These are phyloP conservation scores for Elysia crispata DNA, from an alignment of 2,888 invertebrate species.

Conservation along the genomic window DNA sequence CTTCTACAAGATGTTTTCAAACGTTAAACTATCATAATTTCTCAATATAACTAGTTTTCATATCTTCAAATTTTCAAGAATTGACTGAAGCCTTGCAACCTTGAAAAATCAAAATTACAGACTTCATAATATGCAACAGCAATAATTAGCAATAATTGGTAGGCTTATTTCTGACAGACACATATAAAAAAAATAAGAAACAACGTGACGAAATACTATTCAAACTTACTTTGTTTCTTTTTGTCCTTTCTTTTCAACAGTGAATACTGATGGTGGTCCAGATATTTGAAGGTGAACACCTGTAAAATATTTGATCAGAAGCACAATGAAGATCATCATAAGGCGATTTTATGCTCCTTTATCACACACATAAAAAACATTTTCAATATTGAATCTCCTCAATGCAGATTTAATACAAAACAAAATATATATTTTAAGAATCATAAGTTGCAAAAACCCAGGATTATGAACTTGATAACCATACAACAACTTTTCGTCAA, in stretches of 20 bases:
- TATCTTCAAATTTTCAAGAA: background rate
- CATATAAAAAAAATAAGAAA: background rate
- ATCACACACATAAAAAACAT: too few species aligned
- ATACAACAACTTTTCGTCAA: too few species aligned
- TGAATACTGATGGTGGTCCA: slow-evolving; percentile 50
- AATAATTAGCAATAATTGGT: background rate
- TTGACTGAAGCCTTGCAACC: background rate
- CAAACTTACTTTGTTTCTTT: slow-evolving; percentile 54
- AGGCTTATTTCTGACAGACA: too few species aligned
- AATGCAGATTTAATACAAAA: too few species aligned
- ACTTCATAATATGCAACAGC: too few species aligned
- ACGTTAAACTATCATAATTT: background rate
- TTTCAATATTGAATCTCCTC: too few species aligned
- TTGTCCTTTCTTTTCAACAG: slow-evolving; percentile 54
- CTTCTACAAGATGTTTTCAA: too few species aligned
- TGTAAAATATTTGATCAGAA: slow-evolving; percentile 20
- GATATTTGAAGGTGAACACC: slow-evolving; percentile 55
- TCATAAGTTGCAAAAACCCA: too few species aligned
- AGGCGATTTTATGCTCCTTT: background rate
- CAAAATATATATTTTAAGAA: too few species aligned
- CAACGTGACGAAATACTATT: too few species aligned
- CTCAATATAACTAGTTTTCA: background rate
- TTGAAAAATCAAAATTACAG: too few species aligned
- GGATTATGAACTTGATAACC: too few species aligned
- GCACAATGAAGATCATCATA: background rate